Evolutionary conservation across 2,797 vertebrate species (phyloP).

Genomic region (Erethizon dorsatum): DNA sequence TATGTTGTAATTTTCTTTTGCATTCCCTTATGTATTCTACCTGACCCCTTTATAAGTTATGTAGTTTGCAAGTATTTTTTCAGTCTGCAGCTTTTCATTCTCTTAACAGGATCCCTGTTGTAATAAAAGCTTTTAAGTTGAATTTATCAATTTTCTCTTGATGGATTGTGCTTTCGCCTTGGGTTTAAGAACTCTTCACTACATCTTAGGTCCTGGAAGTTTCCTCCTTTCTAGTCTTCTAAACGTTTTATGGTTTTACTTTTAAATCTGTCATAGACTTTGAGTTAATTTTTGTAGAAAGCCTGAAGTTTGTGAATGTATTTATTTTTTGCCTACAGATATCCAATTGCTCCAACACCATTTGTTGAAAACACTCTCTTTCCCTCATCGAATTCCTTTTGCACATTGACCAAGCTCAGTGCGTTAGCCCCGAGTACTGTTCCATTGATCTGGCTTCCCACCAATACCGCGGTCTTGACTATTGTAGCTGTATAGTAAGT

Average conservation of each 20-base stretch:
- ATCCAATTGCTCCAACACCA: neutral
- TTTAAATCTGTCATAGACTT: neutral
- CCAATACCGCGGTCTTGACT: neutral
- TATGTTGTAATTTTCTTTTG: neutral
- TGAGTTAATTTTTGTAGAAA: neutral
- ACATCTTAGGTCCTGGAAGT: neutral
- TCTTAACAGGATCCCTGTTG: neutral
- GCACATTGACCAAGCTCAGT: neutral
- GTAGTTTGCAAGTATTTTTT: neutral
- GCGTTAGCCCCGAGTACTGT: neutral
- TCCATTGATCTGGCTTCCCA: neutral
- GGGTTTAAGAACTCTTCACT: neutral
- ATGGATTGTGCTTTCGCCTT: neutral
- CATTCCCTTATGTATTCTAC: neutral
- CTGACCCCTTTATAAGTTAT: neutral
- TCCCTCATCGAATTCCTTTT: neutral
- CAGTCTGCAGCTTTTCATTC: neutral
- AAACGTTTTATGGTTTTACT: neutral
- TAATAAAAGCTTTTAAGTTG: conserved; percentile 8
- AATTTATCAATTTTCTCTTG: neutral
- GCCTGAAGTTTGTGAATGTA: neutral
- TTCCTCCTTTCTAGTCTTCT: neutral
- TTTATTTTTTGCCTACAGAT: neutral
- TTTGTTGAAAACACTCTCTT: neutral
- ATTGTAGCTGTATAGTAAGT: neutral